These are phyloP conservation scores for Augochlora pura DNA, from an alignment of 1,140 invertebrate species.

Conservation along the genomic window DNA sequence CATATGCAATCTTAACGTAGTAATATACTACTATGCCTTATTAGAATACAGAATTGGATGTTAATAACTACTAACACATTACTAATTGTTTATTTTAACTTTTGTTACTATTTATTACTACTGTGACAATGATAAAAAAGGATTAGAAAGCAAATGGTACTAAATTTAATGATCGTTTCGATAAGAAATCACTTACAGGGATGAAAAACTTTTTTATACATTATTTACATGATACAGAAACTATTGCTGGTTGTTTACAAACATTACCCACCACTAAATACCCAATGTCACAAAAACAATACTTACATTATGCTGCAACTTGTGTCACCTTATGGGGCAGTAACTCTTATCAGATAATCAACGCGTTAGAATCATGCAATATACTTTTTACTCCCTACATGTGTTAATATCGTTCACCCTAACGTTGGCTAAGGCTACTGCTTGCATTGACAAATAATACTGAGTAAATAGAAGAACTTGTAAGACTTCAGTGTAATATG, in stretches of 20 bases:
- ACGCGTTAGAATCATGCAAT: conserved; percentile 43
- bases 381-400: conserved; percentile 39
- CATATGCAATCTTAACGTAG: background rate
- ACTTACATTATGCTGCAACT: conserved; percentile 52
- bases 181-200: background rate
- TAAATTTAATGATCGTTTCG: background rate
- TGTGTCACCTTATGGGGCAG: conserved; percentile 34
- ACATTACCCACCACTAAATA: background rate
- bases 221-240: background rate
- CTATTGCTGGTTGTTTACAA: background rate
- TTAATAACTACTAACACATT: background rate
- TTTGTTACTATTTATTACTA: background rate
- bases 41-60: background rate
- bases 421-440: conserved; percentile 16
- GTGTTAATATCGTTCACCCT: conserved; percentile 40
- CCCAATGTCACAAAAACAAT: background rate
- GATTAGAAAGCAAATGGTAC: background rate
- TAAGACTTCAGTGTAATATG: conserved; percentile 37
- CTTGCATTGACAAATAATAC: conserved; percentile 48
- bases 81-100: background rate
- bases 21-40: background rate
- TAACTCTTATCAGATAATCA: conserved; percentile 33
- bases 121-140: background rate
- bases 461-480: conserved; percentile 26
- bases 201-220: background rate